These are phyloP conservation scores for Rhagium mordax DNA, from an alignment of 2,888 invertebrate species.

Conservation along the genomic window DNA sequence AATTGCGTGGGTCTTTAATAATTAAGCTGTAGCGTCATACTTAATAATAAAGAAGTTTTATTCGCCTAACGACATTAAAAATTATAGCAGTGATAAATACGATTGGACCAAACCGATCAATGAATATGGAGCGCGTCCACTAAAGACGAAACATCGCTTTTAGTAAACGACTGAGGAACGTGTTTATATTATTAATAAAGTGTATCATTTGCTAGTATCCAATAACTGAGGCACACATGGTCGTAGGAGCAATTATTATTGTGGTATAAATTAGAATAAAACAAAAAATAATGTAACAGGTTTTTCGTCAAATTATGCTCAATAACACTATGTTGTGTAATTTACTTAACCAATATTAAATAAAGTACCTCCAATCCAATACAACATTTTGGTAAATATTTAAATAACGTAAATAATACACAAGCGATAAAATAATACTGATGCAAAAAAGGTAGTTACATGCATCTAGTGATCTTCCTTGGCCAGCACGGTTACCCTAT, in stretches of 20 bases:
- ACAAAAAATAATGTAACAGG: too few species aligned
- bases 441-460: too few species aligned
- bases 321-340: too few species aligned
- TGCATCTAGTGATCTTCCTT: too few species aligned
- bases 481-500: too few species aligned
- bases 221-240: background rate
- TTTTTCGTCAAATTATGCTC: too few species aligned
- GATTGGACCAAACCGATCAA: constrained; percentile 12
- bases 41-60: constrained; percentile 22
- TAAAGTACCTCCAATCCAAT: too few species aligned
- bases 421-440: too few species aligned
- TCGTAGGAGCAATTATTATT: background rate
- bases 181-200: constrained; percentile 11
- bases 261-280: background rate
- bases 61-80: constrained; percentile 5
- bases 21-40: constrained; percentile 4
- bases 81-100: background rate
- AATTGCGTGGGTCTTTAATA: constrained; percentile 3
- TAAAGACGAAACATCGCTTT: constrained; percentile 1
- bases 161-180: constrained; percentile 3
- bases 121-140: background rate
- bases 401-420: too few species aligned
- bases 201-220: background rate
- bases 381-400: too few species aligned
- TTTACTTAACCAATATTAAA: too few species aligned